Evolutionary conservation across 23 tunicate genomes (phyloP).

Genomic region (Trididemnum clinides): DNA sequence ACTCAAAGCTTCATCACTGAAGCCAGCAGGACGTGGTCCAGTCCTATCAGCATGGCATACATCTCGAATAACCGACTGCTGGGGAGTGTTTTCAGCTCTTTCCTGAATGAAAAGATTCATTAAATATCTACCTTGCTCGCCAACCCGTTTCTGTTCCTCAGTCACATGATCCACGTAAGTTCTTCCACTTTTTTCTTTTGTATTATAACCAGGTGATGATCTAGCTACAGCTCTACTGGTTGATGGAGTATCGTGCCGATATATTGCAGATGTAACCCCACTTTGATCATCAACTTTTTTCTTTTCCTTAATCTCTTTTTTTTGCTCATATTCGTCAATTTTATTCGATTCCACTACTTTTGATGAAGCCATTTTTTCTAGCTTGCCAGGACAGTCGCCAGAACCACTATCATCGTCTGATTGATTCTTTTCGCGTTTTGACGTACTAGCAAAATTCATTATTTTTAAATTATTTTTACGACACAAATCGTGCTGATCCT

Average conservation of each 20-base stretch:
- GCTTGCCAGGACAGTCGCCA: too few relatives aligned
- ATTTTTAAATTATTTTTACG: too few relatives aligned
- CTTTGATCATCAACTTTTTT: too few relatives aligned
- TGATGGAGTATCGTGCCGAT: background rate
- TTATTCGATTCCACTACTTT: too few relatives aligned
- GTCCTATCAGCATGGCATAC: slow-evolving; percentile 43
- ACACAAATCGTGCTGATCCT: too few relatives aligned
- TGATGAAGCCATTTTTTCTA: too few relatives aligned
- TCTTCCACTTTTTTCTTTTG: background rate
- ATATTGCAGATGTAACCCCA: too few relatives aligned
- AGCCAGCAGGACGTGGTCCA: background rate
- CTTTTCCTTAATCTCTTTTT: too few relatives aligned
- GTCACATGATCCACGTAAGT: slow-evolving; percentile 23
- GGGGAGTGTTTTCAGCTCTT: slow-evolving; percentile 43
- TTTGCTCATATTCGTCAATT: too few relatives aligned
- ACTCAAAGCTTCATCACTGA: slow-evolving; percentile 53
- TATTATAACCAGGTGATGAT: background rate
- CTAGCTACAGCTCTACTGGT: background rate
- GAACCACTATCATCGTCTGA: too few relatives aligned
- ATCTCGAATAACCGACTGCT: slow-evolving; percentile 37
- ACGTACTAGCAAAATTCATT: too few relatives aligned
- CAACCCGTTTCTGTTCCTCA: slow-evolving; percentile 32
- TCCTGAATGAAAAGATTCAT: slow-evolving; percentile 55
- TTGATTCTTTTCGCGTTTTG: too few relatives aligned
- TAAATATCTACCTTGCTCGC: slow-evolving; percentile 38